Conservation (phyloP, 2,113 vertebrate genomes). For the Hoplias malabaricus region DNA sequence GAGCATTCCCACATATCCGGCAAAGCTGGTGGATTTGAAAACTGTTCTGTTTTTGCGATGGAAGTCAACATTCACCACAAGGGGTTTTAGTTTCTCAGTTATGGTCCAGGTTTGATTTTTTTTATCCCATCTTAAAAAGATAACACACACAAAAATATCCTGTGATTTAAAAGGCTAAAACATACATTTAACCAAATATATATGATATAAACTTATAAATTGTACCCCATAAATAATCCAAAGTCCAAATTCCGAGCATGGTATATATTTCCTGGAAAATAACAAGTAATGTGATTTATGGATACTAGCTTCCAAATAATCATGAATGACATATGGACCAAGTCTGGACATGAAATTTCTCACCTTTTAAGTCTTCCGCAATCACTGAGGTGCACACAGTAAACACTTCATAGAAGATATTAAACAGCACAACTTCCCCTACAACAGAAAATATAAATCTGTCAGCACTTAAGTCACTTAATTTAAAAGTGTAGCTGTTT, state of each 20-base stretch:
- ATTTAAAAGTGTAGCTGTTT: no score
- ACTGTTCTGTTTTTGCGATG: slow-evolving; percentile 80
- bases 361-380: slow-evolving; percentile 80
- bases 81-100: slow-evolving; percentile 76
- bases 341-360: slow-evolving; percentile 20
- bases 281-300: not conserved
- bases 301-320: not conserved
- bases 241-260: slow-evolving; percentile 87
- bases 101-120: slow-evolving; percentile 80
- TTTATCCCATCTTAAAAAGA: slow-evolving; percentile 76
- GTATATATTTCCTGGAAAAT: slow-evolving; percentile 76
- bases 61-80: slow-evolving; percentile 81
- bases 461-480: not conserved
- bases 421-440: slow-evolving; percentile 84
- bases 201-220: not conserved
- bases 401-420: slow-evolving; percentile 87
- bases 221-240: slow-evolving; percentile 84
- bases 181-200: not conserved
- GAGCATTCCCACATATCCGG: slow-evolving; percentile 84
- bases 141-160: not conserved
- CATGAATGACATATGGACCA: not conserved
- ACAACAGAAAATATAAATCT: not conserved
- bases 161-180: not conserved
- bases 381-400: slow-evolving; percentile 85
- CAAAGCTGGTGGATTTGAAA: slow-evolving; percentile 81